These are phyloP conservation scores for Palaemon carinicauda DNA, from an alignment of 1,140 invertebrate species.

Conservation along the genomic window DNA sequence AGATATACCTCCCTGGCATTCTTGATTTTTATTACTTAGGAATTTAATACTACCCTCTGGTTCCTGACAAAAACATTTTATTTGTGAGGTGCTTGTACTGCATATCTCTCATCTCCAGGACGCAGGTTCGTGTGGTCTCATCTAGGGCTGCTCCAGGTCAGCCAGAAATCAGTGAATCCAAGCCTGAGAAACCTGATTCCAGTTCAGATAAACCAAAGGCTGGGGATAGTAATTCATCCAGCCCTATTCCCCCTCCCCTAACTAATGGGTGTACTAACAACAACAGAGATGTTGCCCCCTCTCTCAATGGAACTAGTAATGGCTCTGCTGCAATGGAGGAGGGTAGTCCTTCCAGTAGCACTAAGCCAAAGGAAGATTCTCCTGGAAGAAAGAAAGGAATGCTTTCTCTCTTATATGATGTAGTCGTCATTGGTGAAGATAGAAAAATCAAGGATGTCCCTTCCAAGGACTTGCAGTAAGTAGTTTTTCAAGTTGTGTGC, in stretches of 20 bases:
- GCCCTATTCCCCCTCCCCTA: not conserved
- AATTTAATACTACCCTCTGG: no score
- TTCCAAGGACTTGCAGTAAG: conserved; percentile 37
- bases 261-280: not conserved
- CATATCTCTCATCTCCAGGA: not conserved
- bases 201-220: not conserved
- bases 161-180: not conserved
- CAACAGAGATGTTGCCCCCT: not conserved
- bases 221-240: not conserved
- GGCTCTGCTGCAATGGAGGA: not conserved
- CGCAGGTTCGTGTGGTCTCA: conserved; percentile 6
- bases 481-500: not conserved
- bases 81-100: no score
- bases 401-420: conserved; percentile 32
- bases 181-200: not conserved
- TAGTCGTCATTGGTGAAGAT: conserved; percentile 32
- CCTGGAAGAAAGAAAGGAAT: conserved; percentile 21
- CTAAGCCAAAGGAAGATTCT: conserved; percentile 16
- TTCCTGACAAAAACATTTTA: no score
- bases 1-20: no score
- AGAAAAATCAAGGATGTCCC: conserved; percentile 24
- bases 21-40: no score
- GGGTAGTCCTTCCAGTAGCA: not conserved
- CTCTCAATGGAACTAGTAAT: conserved; percentile 26
- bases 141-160: not conserved